Evolutionary conservation across 2,888 invertebrate genomes (phyloP).

Genomic region (Drosophila hamatofila): DNA sequence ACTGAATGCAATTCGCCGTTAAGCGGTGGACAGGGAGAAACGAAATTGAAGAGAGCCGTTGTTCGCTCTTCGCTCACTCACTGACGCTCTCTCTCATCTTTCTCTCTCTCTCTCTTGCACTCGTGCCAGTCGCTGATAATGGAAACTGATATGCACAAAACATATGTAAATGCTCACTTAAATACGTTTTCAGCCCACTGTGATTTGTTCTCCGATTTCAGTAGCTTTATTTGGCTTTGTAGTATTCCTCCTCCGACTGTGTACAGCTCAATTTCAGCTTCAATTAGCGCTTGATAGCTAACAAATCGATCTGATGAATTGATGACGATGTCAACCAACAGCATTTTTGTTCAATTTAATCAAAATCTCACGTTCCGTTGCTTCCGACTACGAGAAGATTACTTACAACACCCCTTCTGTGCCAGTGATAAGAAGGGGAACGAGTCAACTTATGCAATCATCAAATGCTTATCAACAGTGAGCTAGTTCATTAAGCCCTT

Average conservation of each 20-base stretch:
- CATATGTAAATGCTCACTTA: not conserved
- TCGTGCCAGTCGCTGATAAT: constrained; percentile 50
- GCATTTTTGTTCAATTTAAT: constrained; percentile 36
- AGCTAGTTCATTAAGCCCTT: constrained; percentile 25
- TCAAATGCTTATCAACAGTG: constrained; percentile 40
- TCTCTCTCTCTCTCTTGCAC: not conserved
- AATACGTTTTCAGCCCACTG: constrained; percentile 21
- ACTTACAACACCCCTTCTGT: constrained; percentile 3
- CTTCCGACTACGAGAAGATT: not conserved
- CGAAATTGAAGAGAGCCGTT: constrained; percentile 22
- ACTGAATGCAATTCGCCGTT: not conserved
- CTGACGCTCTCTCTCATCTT: not conserved
- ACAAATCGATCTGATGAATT: constrained; percentile 27
- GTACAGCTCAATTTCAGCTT: constrained; percentile 50
- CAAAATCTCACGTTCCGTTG: constrained; percentile 37
- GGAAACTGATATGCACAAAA: constrained; percentile 48
- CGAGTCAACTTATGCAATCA: constrained; percentile 27
- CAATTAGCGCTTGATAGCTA: constrained; percentile 68
- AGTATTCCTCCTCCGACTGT: not conserved
- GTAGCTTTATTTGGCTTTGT: constrained; percentile 25
- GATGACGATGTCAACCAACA: constrained; percentile 52
- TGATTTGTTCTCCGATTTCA: constrained; percentile 32
- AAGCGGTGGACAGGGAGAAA: constrained; percentile 16
- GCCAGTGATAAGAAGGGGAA: constrained; percentile 35
- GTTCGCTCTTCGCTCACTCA: constrained; percentile 3